Evolutionary conservation across 2,113 vertebrate genomes (phyloP), one percentile per base, ranked within the genome.

Genomic region (Microtus oregoni): DNA sequence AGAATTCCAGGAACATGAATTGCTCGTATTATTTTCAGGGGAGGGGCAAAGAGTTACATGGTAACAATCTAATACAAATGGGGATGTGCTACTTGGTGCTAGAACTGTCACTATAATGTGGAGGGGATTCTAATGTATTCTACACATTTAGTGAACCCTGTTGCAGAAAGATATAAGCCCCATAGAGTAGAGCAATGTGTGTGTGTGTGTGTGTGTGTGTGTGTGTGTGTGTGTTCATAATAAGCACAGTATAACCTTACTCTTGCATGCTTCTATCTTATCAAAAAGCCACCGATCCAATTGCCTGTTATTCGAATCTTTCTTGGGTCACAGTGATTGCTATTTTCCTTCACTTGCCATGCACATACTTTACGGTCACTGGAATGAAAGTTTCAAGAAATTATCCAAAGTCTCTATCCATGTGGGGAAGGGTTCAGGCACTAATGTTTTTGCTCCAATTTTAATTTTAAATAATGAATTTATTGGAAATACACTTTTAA

Each of bases 381-480:
- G 24, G 47, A 35, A 82, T 50, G 41, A 79, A 95, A 89, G 81
- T 61, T 70, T 38, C 20, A 83, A 81, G 17, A 79, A 61, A 85
- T 94, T 72, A 67, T 86, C 58, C 12, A 47, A 86, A 75, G 11
- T 50, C 58, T 79, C 41, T 35, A 91, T 67, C 6, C 26, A 1
- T 94, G 22, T 19, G 91, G 65, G 86, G n/a, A 91, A 81, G 35
- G 52, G 3, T 35, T 22, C 44, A 38, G 50, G 20, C 32, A 10
- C 1, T 85, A 38, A 67, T 4, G 24, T 0, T 81, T 95, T 91
- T 94, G 41, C 2, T 61, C 13, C 58, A 41, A 11, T 14, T 52
- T 52, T 68, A 85, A 47, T 63, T 96, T 81, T 50, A 81, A 77
- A 67, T 47, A 30, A 78, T 86, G 35, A 93, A 91, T 94, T 52